phyloP scores from a whole-genome alignment of 1,140 invertebrate species.

The Charaxes varanes region DNA sequence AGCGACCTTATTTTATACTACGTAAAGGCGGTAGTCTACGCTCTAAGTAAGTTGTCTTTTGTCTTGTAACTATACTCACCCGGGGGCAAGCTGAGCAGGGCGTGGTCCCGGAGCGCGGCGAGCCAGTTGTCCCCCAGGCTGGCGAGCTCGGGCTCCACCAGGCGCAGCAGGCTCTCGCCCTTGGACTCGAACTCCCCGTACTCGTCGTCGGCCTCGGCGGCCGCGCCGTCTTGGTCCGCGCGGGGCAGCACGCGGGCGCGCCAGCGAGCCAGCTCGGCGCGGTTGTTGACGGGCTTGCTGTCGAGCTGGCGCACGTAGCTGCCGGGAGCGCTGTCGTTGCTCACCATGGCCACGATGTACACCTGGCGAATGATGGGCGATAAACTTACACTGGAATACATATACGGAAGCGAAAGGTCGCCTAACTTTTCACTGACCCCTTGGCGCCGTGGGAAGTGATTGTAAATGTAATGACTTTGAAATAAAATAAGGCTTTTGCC shows the following conservation, averaged over 20 bases:
- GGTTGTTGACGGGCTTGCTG: slow-evolving; percentile 49
- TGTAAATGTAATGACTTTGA: no score
- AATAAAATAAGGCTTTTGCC: no score
- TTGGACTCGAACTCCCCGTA: slow-evolving; percentile 84
- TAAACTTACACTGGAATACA: no score
- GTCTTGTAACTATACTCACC: slow-evolving; percentile 76
- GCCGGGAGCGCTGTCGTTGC: slow-evolving; percentile 80
- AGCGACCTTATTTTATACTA: no score
- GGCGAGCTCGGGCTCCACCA: slow-evolving; percentile 95
- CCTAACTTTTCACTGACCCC: no score
- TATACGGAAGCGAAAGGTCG: no score
- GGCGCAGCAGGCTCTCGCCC: slow-evolving; percentile 87
- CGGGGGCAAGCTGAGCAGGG: slow-evolving; percentile 92
- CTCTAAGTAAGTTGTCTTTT: no score
- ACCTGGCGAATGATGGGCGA: slow-evolving; percentile 74
- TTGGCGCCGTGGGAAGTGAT: no score
- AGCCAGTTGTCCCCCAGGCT: slow-evolving; percentile 96
- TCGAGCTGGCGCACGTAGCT: slow-evolving; percentile 72
- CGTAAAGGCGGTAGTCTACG: no score
- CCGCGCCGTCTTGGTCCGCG: slow-evolving; percentile 49
- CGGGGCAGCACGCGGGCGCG: slow-evolving; percentile 41
- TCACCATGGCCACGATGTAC: slow-evolving; percentile 95
- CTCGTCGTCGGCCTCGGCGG: slow-evolving; percentile 74
- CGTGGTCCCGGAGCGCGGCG: slow-evolving; percentile 94
- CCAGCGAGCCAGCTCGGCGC: slow-evolving; percentile 53